A percentile compares a stretch with the other conserved stretches of the same genome.
Conservation (phyloP, 2,797 vertebrate species). For the Diplodus puntazzo region DNA sequence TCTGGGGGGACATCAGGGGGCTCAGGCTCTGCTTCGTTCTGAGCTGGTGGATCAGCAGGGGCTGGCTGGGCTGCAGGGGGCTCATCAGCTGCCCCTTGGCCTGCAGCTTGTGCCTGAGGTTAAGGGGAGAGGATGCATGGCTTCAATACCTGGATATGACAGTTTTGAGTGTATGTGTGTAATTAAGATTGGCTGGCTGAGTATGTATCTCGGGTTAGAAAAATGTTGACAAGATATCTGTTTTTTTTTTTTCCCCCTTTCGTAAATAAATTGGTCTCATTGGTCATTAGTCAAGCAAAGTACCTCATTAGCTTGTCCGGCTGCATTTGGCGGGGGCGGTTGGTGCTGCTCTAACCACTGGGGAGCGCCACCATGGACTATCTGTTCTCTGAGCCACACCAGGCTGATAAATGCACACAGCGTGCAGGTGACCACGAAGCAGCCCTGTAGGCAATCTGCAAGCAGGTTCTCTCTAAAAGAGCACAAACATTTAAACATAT, state of each 20-base stretch:
- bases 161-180: neutral
- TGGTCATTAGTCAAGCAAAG: neutral
- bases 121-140: neutral
- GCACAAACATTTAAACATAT: conserved; percentile 5
- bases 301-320: conserved; percentile 94
- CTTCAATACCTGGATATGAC: neutral
- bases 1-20: conserved; percentile 87
- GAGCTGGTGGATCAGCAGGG: conserved; percentile 89
- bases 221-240: neutral
- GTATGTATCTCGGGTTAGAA: neutral
- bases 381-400: conserved; percentile 98
- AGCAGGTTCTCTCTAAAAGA: conserved; percentile 94
- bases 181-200: neutral
- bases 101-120: conserved; percentile 89
- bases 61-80: conserved; percentile 87
- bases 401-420: conserved; percentile 98
- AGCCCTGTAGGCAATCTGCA: conserved; percentile 98
- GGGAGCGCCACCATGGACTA: conserved; percentile 96
- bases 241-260: neutral
- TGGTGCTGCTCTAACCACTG: conserved; percentile 98
- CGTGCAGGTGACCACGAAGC: conserved; percentile 98
- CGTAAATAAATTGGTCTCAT: neutral
- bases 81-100: conserved; percentile 89
- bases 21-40: conserved; percentile 92
- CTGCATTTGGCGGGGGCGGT: conserved; percentile 90